A percentile compares a stretch with the other conserved stretches of the same genome.
These are phyloP conservation scores for Drosophila algonquin DNA, from an alignment of 2,888 invertebrate genomes.

Conservation along the genomic window DNA sequence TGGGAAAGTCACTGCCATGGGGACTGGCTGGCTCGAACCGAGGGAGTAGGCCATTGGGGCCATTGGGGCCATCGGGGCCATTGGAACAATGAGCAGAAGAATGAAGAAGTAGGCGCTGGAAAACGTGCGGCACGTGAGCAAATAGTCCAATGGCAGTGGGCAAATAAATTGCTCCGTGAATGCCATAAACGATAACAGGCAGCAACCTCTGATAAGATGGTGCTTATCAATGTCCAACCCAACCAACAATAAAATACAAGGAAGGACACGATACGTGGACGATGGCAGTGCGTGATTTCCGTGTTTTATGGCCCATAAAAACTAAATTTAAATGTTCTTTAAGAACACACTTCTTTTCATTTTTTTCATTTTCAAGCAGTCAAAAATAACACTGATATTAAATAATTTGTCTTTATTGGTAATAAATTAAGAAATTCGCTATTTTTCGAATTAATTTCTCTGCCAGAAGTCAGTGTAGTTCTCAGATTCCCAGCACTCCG, in stretches of 20 bases:
- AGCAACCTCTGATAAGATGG: slow-evolving; percentile 30
- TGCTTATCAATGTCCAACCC: slow-evolving; percentile 40
- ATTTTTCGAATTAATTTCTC: background rate
- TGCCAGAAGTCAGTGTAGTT: background rate
- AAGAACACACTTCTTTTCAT: background rate
- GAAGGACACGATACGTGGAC: slow-evolving; percentile 30
- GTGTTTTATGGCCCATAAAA: slow-evolving; percentile 18
- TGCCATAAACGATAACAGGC: slow-evolving; percentile 36
- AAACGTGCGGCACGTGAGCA: slow-evolving; percentile 57
- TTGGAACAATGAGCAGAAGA: slow-evolving; percentile 16
- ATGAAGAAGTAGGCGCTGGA: slow-evolving; percentile 12
- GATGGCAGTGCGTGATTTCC: slow-evolving; percentile 17
- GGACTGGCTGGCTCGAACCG: slow-evolving; percentile 22
- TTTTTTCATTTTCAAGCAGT: background rate
- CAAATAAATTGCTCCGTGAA: slow-evolving; percentile 36
- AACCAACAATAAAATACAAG: slow-evolving; percentile 41
- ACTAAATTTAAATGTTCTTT: slow-evolving; percentile 31
- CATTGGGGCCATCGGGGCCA: slow-evolving; percentile 24
- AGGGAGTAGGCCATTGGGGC: slow-evolving; percentile 19
- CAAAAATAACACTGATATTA: slow-evolving; percentile 9
- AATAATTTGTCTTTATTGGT: slow-evolving; percentile 21
- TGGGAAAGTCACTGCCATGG: slow-evolving; percentile 42
- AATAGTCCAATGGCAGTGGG: slow-evolving; percentile 21
- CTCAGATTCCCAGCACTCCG: slow-evolving; percentile 65
- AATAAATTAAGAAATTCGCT: slow-evolving; percentile 29